Evolutionary conservation across 2,888 invertebrate genomes (phyloP).

Genomic region (Pyrrhosoma nymphula): DNA sequence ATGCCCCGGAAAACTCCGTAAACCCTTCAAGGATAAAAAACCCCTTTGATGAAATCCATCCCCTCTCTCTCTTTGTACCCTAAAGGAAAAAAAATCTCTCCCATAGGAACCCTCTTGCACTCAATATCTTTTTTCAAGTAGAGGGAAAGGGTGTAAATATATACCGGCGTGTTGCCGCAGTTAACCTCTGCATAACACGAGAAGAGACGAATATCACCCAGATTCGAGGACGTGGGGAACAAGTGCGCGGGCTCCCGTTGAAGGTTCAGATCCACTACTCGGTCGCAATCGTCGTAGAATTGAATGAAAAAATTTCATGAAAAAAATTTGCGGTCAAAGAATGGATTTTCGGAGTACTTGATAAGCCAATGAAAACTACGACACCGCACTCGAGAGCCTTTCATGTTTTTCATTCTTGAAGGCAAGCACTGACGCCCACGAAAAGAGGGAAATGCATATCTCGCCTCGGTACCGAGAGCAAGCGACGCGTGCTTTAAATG

Average conservation of each 20-base stretch:
- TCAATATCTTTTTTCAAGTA: not conserved
- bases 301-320: not conserved
- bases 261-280: too few species aligned
- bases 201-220: not conserved
- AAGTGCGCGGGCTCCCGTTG: not conserved
- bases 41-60: not conserved
- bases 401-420: not conserved
- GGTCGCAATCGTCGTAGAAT: not conserved
- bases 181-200: not conserved
- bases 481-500: not conserved
- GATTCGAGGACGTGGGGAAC: not conserved
- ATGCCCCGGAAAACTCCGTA: not conserved
- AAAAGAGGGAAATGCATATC: not conserved
- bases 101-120: not conserved
- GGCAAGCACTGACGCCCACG: not conserved
- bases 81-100: not conserved
- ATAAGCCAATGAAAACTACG: slow-evolving; percentile 44
- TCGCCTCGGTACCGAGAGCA: not conserved
- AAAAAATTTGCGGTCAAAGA: not conserved
- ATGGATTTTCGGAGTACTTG: slow-evolving; percentile 34
- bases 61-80: not conserved
- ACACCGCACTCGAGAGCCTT: not conserved
- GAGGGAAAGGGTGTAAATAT: not conserved
- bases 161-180: not conserved
- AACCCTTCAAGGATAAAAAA: not conserved